phyloP scores from a whole-genome alignment of 2,888 invertebrate genomes.

The Leucophora obtusa region DNA sequence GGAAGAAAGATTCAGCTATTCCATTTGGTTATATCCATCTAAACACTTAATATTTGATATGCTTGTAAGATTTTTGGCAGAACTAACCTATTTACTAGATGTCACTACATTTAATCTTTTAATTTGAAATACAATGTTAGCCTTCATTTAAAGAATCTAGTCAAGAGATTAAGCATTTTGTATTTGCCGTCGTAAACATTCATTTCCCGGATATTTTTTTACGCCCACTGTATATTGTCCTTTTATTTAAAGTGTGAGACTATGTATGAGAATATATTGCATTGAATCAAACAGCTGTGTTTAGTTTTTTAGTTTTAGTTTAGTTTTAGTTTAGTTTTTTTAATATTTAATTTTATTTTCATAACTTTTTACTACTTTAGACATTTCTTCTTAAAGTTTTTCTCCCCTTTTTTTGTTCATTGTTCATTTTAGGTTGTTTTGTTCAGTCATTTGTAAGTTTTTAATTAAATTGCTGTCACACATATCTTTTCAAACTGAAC shows the following conservation, averaged over 20 bases:
- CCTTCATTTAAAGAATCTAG: too few species aligned
- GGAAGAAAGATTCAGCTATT: neutral
- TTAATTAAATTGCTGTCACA: constrained; percentile 67
- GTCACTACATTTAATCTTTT: too few species aligned
- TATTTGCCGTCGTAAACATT: too few species aligned
- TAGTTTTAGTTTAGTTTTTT: constrained; percentile 20
- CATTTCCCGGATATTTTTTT: too few species aligned
- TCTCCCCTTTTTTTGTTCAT: constrained; percentile 33
- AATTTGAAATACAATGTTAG: too few species aligned
- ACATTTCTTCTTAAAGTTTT: constrained; percentile 27
- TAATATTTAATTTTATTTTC: constrained; percentile 51
- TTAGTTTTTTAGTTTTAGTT: too few species aligned
- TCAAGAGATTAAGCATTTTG: too few species aligned
- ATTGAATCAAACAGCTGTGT: constrained; percentile 56
- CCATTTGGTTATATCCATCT: too few species aligned
- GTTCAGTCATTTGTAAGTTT: constrained; percentile 67
- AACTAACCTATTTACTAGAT: too few species aligned
- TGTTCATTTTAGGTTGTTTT: constrained; percentile 58
- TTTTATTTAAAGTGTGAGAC: neutral
- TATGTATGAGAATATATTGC: neutral
- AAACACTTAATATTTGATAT: too few species aligned
- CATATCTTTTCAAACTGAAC: constrained; percentile 55
- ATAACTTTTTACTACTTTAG: constrained; percentile 43
- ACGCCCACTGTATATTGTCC: constrained; percentile 14
- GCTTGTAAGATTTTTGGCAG: too few species aligned